Percentiles rank a stretch among this genome's conserved stretches.
Evolutionary conservation across 2,888 invertebrate genomes (phyloP).

Genomic region (Pocota personata): DNA sequence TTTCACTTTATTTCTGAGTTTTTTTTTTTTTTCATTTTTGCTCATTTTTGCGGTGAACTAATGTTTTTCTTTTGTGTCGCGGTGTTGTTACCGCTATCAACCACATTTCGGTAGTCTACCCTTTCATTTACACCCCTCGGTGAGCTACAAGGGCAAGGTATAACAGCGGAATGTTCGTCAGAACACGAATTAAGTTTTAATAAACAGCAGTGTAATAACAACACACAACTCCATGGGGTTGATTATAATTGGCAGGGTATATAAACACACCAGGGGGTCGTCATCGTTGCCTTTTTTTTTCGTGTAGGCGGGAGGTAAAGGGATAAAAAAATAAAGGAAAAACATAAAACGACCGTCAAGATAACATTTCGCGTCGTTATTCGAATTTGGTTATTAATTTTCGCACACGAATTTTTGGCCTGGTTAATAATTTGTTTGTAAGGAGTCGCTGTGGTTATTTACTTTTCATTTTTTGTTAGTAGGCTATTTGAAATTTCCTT

Average conservation of each 20-base stretch:
- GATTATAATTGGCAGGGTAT: slow-evolving; percentile 64
- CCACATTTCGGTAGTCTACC: slow-evolving; percentile 23
- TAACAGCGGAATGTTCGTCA: slow-evolving; percentile 40
- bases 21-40: neutral
- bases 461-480: neutral
- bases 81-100: slow-evolving; percentile 36
- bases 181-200: slow-evolving; percentile 64
- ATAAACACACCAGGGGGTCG: slow-evolving; percentile 50
- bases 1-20: slow-evolving; percentile 26
- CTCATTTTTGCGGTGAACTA: slow-evolving; percentile 53
- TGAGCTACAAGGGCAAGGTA: slow-evolving; percentile 10
- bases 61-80: slow-evolving; percentile 47
- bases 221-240: slow-evolving; percentile 45
- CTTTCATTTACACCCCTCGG: slow-evolving; percentile 32
- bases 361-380: slow-evolving; percentile 51
- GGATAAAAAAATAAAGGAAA: slow-evolving; percentile 11
- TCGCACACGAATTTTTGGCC: slow-evolving; percentile 19
- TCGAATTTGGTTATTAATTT: slow-evolving; percentile 56
- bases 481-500: neutral
- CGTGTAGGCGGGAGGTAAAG: neutral
- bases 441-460: neutral
- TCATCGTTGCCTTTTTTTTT: slow-evolving; percentile 28
- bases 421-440: neutral
- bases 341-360: slow-evolving; percentile 46
- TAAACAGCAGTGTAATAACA: slow-evolving; percentile 55